These are phyloP conservation scores for Sipunculus nudus DNA, from an alignment of 2,888 invertebrate species.

Conservation along the genomic window DNA sequence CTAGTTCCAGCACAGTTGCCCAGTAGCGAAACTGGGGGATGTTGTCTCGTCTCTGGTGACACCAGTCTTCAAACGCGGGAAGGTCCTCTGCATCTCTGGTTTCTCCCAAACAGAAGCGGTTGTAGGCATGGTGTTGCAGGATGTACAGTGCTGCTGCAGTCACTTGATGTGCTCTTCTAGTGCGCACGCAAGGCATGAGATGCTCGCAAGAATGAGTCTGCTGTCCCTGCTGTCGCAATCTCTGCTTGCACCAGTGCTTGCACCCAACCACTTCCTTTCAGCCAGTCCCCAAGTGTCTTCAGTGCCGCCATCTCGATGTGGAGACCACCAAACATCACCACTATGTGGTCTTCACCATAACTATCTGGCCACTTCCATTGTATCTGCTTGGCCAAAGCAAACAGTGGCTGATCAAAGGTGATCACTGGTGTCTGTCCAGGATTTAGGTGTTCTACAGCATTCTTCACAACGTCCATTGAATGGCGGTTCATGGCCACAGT, in stretches of 20 bases:
- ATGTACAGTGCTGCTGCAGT: neutral
- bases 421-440: conserved; percentile 43
- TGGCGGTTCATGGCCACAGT: conserved; percentile 43
- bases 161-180: neutral
- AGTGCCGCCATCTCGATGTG: conserved; percentile 49
- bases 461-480: conserved; percentile 33
- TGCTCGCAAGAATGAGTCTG: neutral
- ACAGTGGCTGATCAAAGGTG: conserved; percentile 43
- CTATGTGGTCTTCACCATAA: conserved; percentile 41
- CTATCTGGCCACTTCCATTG: conserved; percentile 46
- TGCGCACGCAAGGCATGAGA: conserved; percentile 5
- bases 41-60: neutral
- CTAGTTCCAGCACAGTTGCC: conserved; percentile 8
- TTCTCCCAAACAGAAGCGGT: neutral
- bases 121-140: neutral
- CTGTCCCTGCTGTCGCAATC: conserved; percentile 29
- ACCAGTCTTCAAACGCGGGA: conserved; percentile 12
- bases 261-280: conserved; percentile 47
- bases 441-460: conserved; percentile 29
- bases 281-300: conserved; percentile 37
- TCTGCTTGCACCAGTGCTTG: conserved; percentile 36
- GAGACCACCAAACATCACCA: conserved; percentile 48
- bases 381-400: conserved; percentile 43
- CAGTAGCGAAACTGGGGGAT: conserved; percentile 21
- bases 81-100: neutral